phyloP scores from a whole-genome alignment of 92 coral and sea anemone species.

The Parazoanthus atlanticus region DNA sequence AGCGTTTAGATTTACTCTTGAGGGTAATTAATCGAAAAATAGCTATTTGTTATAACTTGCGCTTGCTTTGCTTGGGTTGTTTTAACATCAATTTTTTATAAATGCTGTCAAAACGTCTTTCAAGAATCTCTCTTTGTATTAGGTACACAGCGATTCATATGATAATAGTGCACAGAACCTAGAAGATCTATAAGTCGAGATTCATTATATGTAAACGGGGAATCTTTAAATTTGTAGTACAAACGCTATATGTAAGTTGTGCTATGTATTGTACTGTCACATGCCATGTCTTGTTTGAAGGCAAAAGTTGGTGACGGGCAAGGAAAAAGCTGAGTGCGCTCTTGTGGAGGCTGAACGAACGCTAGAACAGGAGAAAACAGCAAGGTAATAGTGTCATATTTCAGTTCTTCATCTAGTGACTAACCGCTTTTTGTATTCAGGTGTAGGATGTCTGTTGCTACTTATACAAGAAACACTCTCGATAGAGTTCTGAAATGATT shows the following conservation, averaged over 20 bases:
- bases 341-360: constrained; percentile 66
- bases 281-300: constrained; percentile 26
- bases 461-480: too few relatives aligned
- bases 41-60: too few relatives aligned
- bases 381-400: constrained; percentile 48
- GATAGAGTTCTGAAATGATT: not conserved
- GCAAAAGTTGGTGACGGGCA: constrained; percentile 50
- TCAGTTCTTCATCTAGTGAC: not conserved
- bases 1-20: too few relatives aligned
- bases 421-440: not conserved
- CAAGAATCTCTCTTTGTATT: not conserved
- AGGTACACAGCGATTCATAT: not conserved
- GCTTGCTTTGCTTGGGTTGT: too few relatives aligned
- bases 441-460: not conserved
- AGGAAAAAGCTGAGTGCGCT: constrained; percentile 63
- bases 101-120: not conserved
- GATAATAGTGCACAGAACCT: not conserved
- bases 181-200: too few relatives aligned
- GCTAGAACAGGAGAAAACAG: constrained; percentile 73
- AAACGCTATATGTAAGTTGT: not conserved
- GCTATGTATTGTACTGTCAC: not conserved
- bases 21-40: too few relatives aligned
- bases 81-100: too few relatives aligned
- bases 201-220: not conserved
- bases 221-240: not conserved